Evolutionary conservation across 2,888 invertebrate genomes (phyloP).

Genomic region (Gryllus longicercus): DNA sequence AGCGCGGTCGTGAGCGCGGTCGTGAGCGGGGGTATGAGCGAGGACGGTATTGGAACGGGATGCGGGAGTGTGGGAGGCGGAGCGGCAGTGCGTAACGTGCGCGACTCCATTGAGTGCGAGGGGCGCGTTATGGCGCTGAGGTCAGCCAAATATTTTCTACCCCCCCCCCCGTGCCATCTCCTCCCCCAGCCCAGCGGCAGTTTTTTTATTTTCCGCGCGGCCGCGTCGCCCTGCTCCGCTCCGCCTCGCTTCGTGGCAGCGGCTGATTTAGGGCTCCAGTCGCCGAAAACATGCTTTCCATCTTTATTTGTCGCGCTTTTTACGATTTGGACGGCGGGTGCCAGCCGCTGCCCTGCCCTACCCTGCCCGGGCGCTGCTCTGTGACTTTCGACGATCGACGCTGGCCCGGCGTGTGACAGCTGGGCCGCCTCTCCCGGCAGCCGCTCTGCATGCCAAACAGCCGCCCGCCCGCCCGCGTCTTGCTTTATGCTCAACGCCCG

Average conservation of each 20-base stretch:
- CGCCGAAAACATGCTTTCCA: neutral
- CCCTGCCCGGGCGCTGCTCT: neutral
- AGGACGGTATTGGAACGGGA: neutral
- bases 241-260: neutral
- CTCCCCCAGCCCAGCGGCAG: neutral
- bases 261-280: neutral
- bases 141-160: neutral
- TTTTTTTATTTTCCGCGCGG: conserved; percentile 2
- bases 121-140: conserved; percentile 2
- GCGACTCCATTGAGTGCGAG: neutral
- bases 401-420: no score
- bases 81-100: neutral
- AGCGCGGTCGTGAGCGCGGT: no score
- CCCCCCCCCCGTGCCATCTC: neutral
- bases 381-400: no score
- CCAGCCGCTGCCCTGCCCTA: neutral
- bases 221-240: neutral
- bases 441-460: no score
- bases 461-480: no score
- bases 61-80: neutral
- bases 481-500: no score
- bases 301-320: neutral
- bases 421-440: no score
- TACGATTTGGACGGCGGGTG: neutral
- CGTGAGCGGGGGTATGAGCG: neutral